A percentile compares a stretch with the other conserved stretches of the same genome.
Evolutionary conservation across 1,140 invertebrate genomes (phyloP).

Genomic region (Aphidius ervi): DNA sequence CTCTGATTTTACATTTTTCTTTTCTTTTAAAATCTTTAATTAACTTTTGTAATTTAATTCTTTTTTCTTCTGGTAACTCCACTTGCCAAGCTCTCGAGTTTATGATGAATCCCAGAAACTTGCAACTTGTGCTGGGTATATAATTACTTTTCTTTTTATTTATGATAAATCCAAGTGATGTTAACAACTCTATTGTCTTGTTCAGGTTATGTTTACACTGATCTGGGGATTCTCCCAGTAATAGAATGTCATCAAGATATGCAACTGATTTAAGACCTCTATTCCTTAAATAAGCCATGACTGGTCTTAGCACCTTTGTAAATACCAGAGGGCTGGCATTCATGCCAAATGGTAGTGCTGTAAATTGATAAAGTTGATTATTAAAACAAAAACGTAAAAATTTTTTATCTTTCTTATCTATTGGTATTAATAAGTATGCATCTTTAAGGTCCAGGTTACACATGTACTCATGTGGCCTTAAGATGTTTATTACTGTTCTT

Average conservation of each 20-base stretch:
- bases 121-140: neutral
- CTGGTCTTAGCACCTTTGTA: neutral
- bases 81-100: neutral
- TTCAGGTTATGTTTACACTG: conserved; percentile 2
- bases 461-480: neutral
- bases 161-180: conserved; percentile 10
- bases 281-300: neutral
- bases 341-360: neutral
- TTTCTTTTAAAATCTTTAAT: conserved; percentile 1
- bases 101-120: conserved; percentile 5
- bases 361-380: neutral
- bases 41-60: neutral
- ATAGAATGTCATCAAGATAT: conserved; percentile 9
- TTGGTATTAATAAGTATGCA: conserved; percentile 10
- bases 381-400: conserved; percentile 1
- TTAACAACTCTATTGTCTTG: conserved; percentile 4
- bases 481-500: conserved; percentile 1
- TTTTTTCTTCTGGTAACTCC: neutral
- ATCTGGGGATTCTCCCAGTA: neutral
- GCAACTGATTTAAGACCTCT: neutral
- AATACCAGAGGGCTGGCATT: neutral
- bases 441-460: conserved; percentile 5
- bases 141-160: conserved; percentile 13
- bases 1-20: neutral
- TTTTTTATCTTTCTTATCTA: neutral